Base-by-base conservation (phyloP, 2,113 vertebrate species). In the Connochaetes taurinus region DNA sequence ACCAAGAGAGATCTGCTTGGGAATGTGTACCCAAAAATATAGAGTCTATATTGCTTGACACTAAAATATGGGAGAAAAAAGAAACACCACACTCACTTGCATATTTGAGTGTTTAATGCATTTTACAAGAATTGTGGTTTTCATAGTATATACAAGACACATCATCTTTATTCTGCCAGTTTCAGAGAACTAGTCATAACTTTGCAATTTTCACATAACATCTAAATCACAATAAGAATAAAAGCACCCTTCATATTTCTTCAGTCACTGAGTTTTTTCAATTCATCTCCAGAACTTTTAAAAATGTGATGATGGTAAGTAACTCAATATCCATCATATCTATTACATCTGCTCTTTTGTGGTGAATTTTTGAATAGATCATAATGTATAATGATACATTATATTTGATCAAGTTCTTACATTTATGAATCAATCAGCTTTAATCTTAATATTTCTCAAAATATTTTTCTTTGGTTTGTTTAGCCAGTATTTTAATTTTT, bases 381-480 rank as follows among this genome's bases (percentile, higher is more conserved):
- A 80, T 50, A 71, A 40, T 71, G n/a, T 40, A 71, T 40, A 71
- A 71, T 0, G 5, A 71, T 71, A 25, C 23, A 43, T 93, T 83
- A 62, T 10, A 85, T 36, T 50, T 71, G 7, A 90, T 86, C 27
- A 29, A 55, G 21, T 58, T 87, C 36, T 87, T 67, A n/a, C 25
- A 19, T 50, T 95, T 74, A 85, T 90, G 40, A 94, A 80, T 82
- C 31, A 80, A 88, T 64, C 57, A 92, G 15, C 52, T n/a, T 85
- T 84, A 40, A 19, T 58, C n/a, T 90, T 95, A 88, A 88, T 90
- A 98, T 98, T 87, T 52, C 74, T 81, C 85, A 97, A 84, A 97
- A 98, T 95, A 98, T 31, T 85, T 96, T 55, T 67, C 78, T 88
- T 67, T 55, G n/a, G n/a, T 94, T 52, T 29, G 1, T n/a, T 90